These are phyloP conservation scores for Drosophila kohkoa DNA, from an alignment of 1,140 invertebrate genomes.

Conservation along the genomic window DNA sequence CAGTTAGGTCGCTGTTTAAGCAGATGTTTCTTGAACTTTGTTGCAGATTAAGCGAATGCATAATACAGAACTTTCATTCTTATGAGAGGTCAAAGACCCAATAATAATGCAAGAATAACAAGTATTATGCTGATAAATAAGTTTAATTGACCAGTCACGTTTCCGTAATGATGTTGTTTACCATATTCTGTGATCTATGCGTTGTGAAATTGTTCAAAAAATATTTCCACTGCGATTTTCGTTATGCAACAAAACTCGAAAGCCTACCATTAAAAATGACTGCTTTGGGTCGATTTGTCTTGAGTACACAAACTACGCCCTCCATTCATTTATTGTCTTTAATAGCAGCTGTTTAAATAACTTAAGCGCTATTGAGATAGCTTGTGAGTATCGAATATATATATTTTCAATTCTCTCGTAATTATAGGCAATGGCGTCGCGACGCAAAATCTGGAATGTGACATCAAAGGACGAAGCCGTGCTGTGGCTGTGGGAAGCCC, in stretches of 20 bases:
- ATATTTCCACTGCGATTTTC: conserved; percentile 1
- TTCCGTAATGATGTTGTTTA: background rate
- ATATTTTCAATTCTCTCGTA: conserved; percentile 5
- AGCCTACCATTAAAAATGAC: background rate
- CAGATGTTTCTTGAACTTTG: conserved; percentile 10
- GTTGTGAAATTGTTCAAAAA: conserved; percentile 1
- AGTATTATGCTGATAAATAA: conserved; percentile 37
- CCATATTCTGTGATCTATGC: background rate
- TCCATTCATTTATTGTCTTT: conserved; percentile 4
- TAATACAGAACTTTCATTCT: conserved; percentile 2
- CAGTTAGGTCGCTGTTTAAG: background rate
- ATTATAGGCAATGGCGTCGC: conserved; percentile 88
- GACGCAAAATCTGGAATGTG: conserved; percentile 89
- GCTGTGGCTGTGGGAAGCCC: conserved; percentile 97
- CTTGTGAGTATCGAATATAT: no score
- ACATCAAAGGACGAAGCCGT: conserved; percentile 90
- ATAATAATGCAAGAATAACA: background rate
- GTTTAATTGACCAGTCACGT: conserved; percentile 32
- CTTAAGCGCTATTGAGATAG: conserved; percentile 11
- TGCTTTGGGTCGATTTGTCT: conserved; percentile 5
- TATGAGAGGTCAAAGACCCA: conserved; percentile 19
- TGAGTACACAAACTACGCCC: background rate
- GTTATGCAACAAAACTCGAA: conserved; percentile 19
- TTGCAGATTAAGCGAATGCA: conserved; percentile 23
- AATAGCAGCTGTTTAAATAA: conserved; percentile 54